Evolutionary conservation across 2,113 vertebrate genomes (phyloP), one percentile per base, ranked within the genome.

Genomic region (Saccopteryx leptura): DNA sequence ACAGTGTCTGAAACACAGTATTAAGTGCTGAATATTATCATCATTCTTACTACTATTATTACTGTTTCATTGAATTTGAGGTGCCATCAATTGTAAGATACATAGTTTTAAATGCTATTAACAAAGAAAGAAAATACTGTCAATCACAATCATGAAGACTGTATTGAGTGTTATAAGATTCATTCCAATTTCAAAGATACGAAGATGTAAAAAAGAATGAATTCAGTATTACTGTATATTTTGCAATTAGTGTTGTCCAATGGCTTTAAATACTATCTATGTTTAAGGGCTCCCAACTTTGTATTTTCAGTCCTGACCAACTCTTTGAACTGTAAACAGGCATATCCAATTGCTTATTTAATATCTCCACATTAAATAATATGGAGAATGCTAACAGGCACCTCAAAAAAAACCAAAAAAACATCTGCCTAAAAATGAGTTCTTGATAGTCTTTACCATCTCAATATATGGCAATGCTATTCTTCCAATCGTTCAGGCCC

Each of bases 61-160:
- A 61, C 46, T 33, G 46, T 76, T 83, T 91, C 23, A 85, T 50
- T 79, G 46, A 93, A 87, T 91, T 74, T 61, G 72, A 65, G 72
- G 33, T 91, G 18, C 60, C 68, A 72, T 75, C 74, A 60, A 54
- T n/a, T 82, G 7, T 61, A 94, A 81, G 52, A 87, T 26, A 66
- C 60, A 14, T 90, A 90, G 93, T 78, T 93, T 95, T 72, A 93
- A 82, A 75, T 90, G 33, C 50, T 39, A 87, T 56, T 78, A 88
- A 84, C 33, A 81, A 91, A 69, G 78, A 90, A 89, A 83, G 50
- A 93, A 90, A 93, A 91, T 28, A 33, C 61, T 85, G 63, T n/a
- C 74, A 58, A 46, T 93, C 69, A 78, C 78, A 93, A 88, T 48
- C 56, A 74, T 56, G 58, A 94, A 94, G 90, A 76, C 78, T 69